Evolutionary conservation across 92 coral and sea anemone genomes (phyloP), one percentile per base, ranked within the genome.

Genomic region (Phenganax subtilis): DNA sequence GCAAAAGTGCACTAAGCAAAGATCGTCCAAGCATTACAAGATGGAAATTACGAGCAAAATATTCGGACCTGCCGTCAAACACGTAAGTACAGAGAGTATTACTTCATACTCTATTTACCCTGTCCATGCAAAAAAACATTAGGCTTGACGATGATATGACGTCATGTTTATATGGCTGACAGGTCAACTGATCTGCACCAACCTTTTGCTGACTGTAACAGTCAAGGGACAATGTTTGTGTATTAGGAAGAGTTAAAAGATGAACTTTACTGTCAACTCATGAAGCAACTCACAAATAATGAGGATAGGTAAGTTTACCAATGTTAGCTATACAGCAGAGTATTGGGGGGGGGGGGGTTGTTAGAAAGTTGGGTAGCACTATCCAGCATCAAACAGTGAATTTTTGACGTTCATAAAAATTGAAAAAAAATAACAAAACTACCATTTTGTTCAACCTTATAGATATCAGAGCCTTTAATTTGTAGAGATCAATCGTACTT

Each of bases 231-330:
- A 14, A 14, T 59, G 2, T 73, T 20, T 53, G 11, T 53, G 54
- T 15, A 3, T 10, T n/a, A 79, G 83, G 83, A 62, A 51, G 44
- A 3, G 9, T 76, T 27, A 69, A 91, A 90, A 71, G 97, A 93
- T 75, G 97, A 93, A 81, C 90, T 93, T n/a, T 93, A 91, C 80
- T 89, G 91, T 75, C 93, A 91, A 59, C 83, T 93, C 69, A 89
- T 96, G 78, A 84, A 90, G 56, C 97, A 93, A 78, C 85, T 93
- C 27, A 75, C 87, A 1, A 81, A 88, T 60, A 93, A 93, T 66
- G 61, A 53, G 8, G 74, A 63, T 29, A 79, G 55, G 83, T 79
- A 64, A 79, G 83, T 79, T 30, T 8, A 16, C n/a, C 2, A 29
- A 30, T 5, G 63, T 10, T 9, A 54, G 31, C 28, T 54, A n/a